A percentile compares a stretch with the other conserved stretches of the same genome.
phyloP scores from a whole-genome alignment of 2,888 invertebrate species.

The Sthenelais limicola region DNA sequence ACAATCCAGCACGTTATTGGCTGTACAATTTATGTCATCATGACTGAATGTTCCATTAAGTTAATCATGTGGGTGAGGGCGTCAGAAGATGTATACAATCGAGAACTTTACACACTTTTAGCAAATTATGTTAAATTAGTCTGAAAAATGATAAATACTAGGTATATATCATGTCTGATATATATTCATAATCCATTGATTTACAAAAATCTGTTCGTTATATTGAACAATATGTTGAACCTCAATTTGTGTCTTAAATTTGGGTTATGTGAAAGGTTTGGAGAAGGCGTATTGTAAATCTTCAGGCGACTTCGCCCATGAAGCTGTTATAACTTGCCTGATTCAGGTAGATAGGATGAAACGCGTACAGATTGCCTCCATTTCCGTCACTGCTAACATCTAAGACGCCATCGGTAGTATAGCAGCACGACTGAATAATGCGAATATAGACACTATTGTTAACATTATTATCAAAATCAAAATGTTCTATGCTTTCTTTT shows the following conservation, averaged over 20 bases:
- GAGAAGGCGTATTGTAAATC: too few species aligned
- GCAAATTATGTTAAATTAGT: too few species aligned
- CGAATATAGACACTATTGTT: not conserved
- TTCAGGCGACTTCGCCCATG: too few species aligned
- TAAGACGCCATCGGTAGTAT: not conserved
- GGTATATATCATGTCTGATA: too few species aligned
- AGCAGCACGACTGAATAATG: conserved; percentile 10
- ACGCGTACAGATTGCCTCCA: conserved; percentile 14
- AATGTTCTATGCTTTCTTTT: not conserved
- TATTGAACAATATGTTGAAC: too few species aligned
- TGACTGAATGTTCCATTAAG: not conserved
- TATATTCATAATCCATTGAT: too few species aligned
- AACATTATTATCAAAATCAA: not conserved
- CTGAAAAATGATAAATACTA: too few species aligned
- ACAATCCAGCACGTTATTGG: not conserved
- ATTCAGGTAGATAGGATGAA: not conserved
- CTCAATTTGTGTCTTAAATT: too few species aligned
- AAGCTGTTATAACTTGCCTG: too few species aligned
- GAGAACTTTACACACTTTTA: too few species aligned
- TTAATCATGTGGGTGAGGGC: not conserved
- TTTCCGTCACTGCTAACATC: not conserved
- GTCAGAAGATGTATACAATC: not conserved
- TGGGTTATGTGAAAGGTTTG: too few species aligned
- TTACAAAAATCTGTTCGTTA: not conserved
- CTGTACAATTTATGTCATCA: not conserved